These are phyloP conservation scores for Argyresthia goedartella DNA, from an alignment of 2,888 invertebrate species.

Conservation along the genomic window DNA sequence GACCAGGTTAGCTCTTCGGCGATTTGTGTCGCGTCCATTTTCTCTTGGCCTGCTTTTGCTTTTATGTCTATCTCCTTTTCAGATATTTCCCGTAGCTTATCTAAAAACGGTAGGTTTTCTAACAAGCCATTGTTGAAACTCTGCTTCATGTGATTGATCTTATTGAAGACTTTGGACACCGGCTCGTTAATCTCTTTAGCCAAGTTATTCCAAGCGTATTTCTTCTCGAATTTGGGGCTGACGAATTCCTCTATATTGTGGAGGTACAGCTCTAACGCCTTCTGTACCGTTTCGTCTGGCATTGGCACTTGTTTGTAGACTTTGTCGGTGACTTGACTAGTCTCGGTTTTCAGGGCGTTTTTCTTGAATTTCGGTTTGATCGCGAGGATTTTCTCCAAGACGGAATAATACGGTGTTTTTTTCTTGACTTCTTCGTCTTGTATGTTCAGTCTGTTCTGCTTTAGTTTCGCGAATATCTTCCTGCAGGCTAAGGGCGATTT, in stretches of 20 bases:
- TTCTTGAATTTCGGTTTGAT: slow-evolving; percentile 37
- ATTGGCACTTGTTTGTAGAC: slow-evolving; percentile 35
- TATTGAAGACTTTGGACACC: slow-evolving; percentile 39
- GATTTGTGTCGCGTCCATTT: slow-evolving; percentile 23
- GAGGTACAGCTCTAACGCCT: slow-evolving; percentile 42
- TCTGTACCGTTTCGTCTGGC: slow-evolving; percentile 31
- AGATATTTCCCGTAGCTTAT: slow-evolving; percentile 31
- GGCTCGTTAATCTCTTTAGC: slow-evolving; percentile 36
- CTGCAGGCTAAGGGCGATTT: slow-evolving; percentile 35
- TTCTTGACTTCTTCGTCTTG: slow-evolving; percentile 17
- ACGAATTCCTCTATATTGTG: slow-evolving; percentile 48
- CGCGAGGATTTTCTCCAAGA: slow-evolving; percentile 37
- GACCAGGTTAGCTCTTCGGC: slow-evolving; percentile 34
- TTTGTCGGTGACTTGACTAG: slow-evolving; percentile 21
- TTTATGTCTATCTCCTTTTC: slow-evolving; percentile 32
- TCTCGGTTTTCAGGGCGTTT: slow-evolving; percentile 19
- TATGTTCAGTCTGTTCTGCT: slow-evolving; percentile 13
- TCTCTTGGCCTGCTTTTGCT: slow-evolving; percentile 12
- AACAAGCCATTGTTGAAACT: slow-evolving; percentile 25
- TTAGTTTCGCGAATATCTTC: slow-evolving; percentile 42
- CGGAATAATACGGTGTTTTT: slow-evolving; percentile 22
- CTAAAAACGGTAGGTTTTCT: slow-evolving; percentile 20
- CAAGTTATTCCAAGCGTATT: slow-evolving; percentile 48
- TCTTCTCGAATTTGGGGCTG: slow-evolving; percentile 48
- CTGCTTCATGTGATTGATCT: slow-evolving; percentile 49